Conservation (phyloP, 1,140 invertebrate genomes). For the Dendroctonus ponderosae region DNA sequence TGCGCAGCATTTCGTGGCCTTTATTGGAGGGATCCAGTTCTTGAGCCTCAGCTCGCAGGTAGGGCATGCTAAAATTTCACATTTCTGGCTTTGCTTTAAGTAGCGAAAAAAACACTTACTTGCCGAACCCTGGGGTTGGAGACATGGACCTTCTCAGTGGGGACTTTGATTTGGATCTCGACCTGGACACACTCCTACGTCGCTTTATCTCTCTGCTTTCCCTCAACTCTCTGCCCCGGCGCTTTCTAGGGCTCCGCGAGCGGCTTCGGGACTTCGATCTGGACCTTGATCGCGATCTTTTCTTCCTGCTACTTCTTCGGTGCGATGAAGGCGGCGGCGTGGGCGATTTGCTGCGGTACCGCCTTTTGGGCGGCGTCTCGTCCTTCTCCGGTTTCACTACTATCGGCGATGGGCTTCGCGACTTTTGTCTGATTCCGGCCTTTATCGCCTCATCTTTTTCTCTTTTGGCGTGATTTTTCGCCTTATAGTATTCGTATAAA, state of each 20-base stretch:
- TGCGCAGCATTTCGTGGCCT: conserved; percentile 91
- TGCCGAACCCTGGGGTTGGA: conserved; percentile 17
- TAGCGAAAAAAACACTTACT: conserved; percentile 9
- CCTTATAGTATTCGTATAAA: conserved; percentile 96
- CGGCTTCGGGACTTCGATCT: conserved; percentile 49
- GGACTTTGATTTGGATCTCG: conserved; percentile 52
- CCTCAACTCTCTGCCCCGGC: conserved; percentile 20
- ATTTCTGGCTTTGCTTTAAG: not conserved
- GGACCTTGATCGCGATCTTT: conserved; percentile 46
- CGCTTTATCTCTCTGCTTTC: conserved; percentile 25
- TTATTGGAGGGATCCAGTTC: conserved; percentile 86
- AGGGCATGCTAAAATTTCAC: conserved; percentile 36
- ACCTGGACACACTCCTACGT: conserved; percentile 54
- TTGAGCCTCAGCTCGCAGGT: conserved; percentile 44
- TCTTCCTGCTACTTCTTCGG: conserved; percentile 18
- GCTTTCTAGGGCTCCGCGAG: conserved; percentile 34
- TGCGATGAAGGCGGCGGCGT: conserved; percentile 37
- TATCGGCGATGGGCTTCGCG: conserved; percentile 73
- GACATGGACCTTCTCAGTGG: conserved; percentile 44
- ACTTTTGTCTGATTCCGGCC: conserved; percentile 66
- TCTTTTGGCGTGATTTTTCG: conserved; percentile 87
- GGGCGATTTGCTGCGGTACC: conserved; percentile 65
- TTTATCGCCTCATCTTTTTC: conserved; percentile 83
- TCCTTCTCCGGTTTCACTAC: conserved; percentile 63
- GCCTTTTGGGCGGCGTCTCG: conserved; percentile 69